A percentile compares a stretch with the other conserved stretches of the same genome.
Evolutionary conservation across 2,888 invertebrate species (phyloP).

Genomic region (Patella caerulea): DNA sequence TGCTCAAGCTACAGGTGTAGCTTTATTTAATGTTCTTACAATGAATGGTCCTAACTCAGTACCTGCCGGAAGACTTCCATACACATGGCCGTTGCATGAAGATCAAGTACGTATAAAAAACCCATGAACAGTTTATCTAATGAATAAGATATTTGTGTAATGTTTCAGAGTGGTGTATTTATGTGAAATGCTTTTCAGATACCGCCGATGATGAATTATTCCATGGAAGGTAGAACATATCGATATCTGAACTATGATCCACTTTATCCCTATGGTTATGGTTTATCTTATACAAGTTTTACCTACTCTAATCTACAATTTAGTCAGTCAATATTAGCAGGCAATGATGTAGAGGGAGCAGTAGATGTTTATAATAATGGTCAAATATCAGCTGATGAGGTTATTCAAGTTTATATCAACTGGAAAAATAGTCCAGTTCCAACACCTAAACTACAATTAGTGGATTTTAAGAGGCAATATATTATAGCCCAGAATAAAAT

Average conservation of each 20-base stretch:
- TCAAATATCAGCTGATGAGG: constrained; percentile 55
- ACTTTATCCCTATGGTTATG: constrained; percentile 60
- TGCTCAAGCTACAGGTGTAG: constrained; percentile 62
- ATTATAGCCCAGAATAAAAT: constrained; percentile 31
- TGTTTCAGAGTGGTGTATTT: too few species aligned
- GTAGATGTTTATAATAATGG: constrained; percentile 56
- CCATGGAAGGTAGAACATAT: constrained; percentile 59
- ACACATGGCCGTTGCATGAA: constrained; percentile 59
- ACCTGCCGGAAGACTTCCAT: constrained; percentile 64
- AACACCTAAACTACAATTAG: constrained; percentile 55
- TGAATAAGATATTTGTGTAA: too few species aligned
- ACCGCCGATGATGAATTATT: constrained; percentile 44
- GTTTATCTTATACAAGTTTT: constrained; percentile 52
- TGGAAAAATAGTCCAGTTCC: constrained; percentile 52
- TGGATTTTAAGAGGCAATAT: constrained; percentile 45
- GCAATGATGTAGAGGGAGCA: constrained; percentile 45
- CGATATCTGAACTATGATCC: constrained; percentile 55
- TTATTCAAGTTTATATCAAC: constrained; percentile 59
- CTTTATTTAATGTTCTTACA: constrained; percentile 51
- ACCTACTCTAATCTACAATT: constrained; percentile 38
- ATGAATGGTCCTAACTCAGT: constrained; percentile 42
- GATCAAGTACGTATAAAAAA: neutral
- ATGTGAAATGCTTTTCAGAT: constrained; percentile 28
- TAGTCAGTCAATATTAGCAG: constrained; percentile 38
- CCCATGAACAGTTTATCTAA: too few species aligned